Conservation (phyloP, 2,113 vertebrate species). For the Hystrix cristata region DNA sequence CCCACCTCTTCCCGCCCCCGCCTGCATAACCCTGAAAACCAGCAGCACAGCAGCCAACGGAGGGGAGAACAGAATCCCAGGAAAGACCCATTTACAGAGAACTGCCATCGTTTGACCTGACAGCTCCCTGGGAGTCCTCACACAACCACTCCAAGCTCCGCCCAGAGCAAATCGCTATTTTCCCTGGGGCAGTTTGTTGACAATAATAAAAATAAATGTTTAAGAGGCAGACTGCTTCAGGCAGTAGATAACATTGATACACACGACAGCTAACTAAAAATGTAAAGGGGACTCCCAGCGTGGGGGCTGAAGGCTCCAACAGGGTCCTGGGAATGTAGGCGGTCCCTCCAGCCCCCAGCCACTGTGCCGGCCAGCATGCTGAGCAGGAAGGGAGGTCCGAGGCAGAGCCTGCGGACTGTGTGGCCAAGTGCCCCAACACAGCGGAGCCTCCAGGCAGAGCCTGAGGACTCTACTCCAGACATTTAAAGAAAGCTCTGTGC, state of each 20-base stretch:
- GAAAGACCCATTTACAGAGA: not conserved
- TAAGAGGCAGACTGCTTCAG: not conserved
- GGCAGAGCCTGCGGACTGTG: not conserved
- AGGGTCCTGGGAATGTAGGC: not conserved
- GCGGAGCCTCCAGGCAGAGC: not conserved
- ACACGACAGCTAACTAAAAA: not conserved
- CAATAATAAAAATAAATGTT: conserved; percentile 26
- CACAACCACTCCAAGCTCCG: not conserved
- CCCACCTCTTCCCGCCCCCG: not conserved
- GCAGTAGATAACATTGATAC: not conserved
- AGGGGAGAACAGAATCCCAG: not conserved
- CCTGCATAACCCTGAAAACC: not conserved
- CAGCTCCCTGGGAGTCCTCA: not conserved
- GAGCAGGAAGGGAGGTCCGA: not conserved
- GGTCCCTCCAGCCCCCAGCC: not conserved
- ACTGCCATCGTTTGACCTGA: not conserved
- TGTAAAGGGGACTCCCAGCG: not conserved
- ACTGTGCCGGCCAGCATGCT: not conserved
- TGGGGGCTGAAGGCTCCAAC: not conserved
- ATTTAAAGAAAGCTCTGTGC: not conserved
- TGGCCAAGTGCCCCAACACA: not conserved
- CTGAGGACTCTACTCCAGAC: not conserved
- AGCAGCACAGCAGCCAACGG: not conserved
- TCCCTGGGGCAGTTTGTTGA: not conserved
- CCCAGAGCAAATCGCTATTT: not conserved